Evolutionary conservation across 2,113 vertebrate genomes (phyloP), one percentile per base, ranked within the genome.

Genomic region (Cranoglanis bouderius): DNA sequence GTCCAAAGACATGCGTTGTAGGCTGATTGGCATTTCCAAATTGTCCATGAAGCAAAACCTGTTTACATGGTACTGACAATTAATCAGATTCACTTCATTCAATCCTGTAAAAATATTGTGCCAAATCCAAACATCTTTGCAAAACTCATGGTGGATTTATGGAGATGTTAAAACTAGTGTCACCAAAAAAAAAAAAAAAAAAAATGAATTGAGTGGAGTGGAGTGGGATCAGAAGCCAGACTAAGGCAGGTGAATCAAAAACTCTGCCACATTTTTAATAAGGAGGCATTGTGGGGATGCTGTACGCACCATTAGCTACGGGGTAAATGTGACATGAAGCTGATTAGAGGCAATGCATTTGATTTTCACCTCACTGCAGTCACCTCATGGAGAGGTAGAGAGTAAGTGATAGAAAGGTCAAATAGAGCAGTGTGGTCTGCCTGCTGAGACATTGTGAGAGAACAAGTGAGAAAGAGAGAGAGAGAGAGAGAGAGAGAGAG

Each of bases 401-500:
- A 84, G 5, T 18, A n/a, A 29, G 82, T 84, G n/a, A 84, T 35
- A 65, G 59, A 84, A 65, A 65, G 82, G 35, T 46, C 82, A 65
- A 84, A 61, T 18, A 84, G 57, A 84, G 43, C 38, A 43, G 55
- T 84, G 35, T 43, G 40, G 21, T 43, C 57, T 84, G 55, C 57
- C 19, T 43, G 57, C 10, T 84, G 57, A 86, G 85, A 59, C 35
- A 75, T 19, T 5, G 67, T 8, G 7, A 85, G 32, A 46, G 16
- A 72, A n/a, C 32, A 32, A 70, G n/a, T 38, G 49, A 74, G 21
- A 70, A 18, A 57, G 8, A 75, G 67, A 85, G 19, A 75, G 70
- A 75, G 2, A 67, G 29, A 55, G 32, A 72, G 24, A 70, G 29
- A 57, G 7, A 75, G 67, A 86, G 19, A 77, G 72, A 77, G 6